Conservation (phyloP, 2,113 vertebrate genomes). For the Salvator merianae region DNA sequence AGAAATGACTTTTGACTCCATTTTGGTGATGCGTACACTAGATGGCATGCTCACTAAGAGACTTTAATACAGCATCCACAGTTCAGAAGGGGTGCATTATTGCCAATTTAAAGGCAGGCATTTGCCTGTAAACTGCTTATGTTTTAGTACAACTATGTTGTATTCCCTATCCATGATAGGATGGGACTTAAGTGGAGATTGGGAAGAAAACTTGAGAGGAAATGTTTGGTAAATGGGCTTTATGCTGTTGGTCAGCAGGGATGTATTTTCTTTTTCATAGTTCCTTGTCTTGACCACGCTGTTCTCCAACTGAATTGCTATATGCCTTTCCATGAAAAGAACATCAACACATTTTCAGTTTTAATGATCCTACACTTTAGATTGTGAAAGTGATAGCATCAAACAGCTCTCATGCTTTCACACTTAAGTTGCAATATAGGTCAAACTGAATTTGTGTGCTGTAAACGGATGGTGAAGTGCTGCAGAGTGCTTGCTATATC, state of each 20-base stretch:
- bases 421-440: constrained; percentile 28
- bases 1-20: too few relatives aligned
- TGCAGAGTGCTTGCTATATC: neutral
- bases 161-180: neutral
- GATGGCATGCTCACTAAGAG: too few relatives aligned
- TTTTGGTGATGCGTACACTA: too few relatives aligned
- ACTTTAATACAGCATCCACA: too few relatives aligned
- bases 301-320: constrained; percentile 49
- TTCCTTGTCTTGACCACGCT: constrained; percentile 13
- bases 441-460: constrained; percentile 24
- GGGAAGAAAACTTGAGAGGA: neutral
- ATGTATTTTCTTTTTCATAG: neutral
- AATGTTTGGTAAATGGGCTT: neutral
- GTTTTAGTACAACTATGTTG: neutral
- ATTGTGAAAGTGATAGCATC: constrained; percentile 54
- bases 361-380: constrained; percentile 73
- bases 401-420: constrained; percentile 39
- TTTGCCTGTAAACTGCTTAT: neutral
- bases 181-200: neutral
- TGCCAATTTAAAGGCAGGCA: neutral
- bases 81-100: too few relatives aligned
- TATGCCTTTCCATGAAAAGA: constrained; percentile 65
- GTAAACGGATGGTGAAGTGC: constrained; percentile 16
- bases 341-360: constrained; percentile 68
- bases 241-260: neutral